Percentiles rank a stretch among this genome's conserved stretches.
phyloP scores from a whole-genome alignment of 2,888 invertebrate genomes.

The Cybosia mesomella region DNA sequence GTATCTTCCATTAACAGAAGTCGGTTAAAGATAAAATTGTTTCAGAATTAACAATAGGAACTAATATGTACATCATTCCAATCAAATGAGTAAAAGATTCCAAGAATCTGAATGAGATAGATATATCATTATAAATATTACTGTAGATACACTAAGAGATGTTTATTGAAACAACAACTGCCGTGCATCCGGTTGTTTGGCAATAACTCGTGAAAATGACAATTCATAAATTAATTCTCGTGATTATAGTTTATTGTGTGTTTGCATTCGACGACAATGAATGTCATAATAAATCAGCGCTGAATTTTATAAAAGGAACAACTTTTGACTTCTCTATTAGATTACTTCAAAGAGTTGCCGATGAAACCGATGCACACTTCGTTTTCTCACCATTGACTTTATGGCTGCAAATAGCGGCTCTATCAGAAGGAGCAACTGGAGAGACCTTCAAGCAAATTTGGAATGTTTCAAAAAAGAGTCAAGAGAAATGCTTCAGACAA shows the following conservation, averaged over 20 bases:
- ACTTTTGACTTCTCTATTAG: slow-evolving; percentile 69
- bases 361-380: slow-evolving; percentile 67
- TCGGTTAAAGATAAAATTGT: not conserved
- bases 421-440: slow-evolving; percentile 69
- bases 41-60: not conserved
- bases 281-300: slow-evolving; percentile 59
- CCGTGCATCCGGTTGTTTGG: slow-evolving; percentile 15
- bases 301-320: slow-evolving; percentile 59
- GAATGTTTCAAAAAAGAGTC: slow-evolving; percentile 62
- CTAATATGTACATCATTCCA: not conserved
- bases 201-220: slow-evolving; percentile 42
- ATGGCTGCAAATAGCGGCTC: slow-evolving; percentile 69
- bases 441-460: slow-evolving; percentile 64
- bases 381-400: slow-evolving; percentile 72
- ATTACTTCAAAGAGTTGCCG: slow-evolving; percentile 65
- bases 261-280: slow-evolving; percentile 29
- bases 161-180: slow-evolving; percentile 24
- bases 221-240: slow-evolving; percentile 49
- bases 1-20: not conserved
- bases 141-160: not conserved
- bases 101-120: not conserved
- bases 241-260: slow-evolving; percentile 42
- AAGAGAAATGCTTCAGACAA: slow-evolving; percentile 62
- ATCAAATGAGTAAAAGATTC: not conserved
- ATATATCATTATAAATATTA: slow-evolving; percentile 36